A percentile compares a stretch with the other conserved stretches of the same genome.
Conservation (phyloP, 2,888 invertebrate genomes). For the Aromia moschata region DNA sequence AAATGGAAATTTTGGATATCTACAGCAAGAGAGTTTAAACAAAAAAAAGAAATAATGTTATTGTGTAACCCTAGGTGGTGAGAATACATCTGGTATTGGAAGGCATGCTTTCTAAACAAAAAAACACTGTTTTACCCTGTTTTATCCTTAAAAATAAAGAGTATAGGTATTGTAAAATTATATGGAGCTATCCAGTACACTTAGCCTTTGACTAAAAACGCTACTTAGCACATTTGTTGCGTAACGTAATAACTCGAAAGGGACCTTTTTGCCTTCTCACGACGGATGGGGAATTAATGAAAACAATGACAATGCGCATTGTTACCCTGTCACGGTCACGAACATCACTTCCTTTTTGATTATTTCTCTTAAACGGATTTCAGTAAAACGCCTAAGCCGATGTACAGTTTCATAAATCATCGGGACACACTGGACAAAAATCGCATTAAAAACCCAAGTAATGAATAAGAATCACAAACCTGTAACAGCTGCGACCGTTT, state of each 20-base stretch:
- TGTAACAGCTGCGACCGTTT: conserved; percentile 2
- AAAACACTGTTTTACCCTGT: no score
- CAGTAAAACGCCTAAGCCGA: conserved; percentile 6
- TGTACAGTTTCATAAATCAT: conserved; percentile 5
- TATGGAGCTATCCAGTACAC: no score
- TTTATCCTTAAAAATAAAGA: no score
- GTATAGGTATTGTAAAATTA: background rate
- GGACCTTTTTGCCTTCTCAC: conserved; percentile 5
- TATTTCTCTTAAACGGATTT: conserved; percentile 21
- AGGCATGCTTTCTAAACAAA: no score
- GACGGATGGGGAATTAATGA: conserved; percentile 20
- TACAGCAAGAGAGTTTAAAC: no score
- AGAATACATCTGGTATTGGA: no score
- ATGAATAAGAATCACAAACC: background rate
- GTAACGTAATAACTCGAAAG: conserved; percentile 10
- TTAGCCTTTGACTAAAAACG: background rate
- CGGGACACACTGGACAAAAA: background rate
- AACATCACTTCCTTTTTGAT: conserved; percentile 27
- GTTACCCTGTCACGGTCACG: conserved; percentile 26
- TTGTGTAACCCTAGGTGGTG: no score
- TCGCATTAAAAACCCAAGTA: background rate
- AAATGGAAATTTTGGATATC: no score
- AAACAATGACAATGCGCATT: conserved; percentile 27
- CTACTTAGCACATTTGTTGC: conserved; percentile 11
- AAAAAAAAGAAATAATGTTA: no score